Percentiles rank a stretch among this genome's conserved stretches.
phyloP scores from a whole-genome alignment of 30 jellyfish, hydroid and myxozoan genomes.

The Mastigias papua region DNA sequence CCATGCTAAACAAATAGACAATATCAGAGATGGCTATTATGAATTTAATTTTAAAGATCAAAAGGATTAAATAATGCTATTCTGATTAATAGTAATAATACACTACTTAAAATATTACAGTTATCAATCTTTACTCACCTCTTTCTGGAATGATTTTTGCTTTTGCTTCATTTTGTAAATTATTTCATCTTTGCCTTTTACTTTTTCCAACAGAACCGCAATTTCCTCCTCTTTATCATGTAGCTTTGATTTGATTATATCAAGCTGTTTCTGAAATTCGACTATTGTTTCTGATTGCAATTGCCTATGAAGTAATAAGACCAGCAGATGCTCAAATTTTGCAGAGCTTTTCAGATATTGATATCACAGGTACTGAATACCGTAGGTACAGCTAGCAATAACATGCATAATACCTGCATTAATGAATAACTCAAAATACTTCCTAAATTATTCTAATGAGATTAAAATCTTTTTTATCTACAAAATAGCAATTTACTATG shows the following conservation, averaged over 20 bases:
- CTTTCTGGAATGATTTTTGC: conserved; percentile 23
- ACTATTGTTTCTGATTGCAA: conserved; percentile 27
- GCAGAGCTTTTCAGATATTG: too few relatives aligned
- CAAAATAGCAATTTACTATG: too few relatives aligned
- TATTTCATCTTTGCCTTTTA: conserved; percentile 8
- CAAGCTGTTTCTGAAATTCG: conserved; percentile 36
- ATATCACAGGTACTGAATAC: too few relatives aligned
- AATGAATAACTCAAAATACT: too few relatives aligned
- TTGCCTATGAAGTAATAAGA: neutral
- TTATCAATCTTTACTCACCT: conserved; percentile 6
- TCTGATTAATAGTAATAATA: neutral
- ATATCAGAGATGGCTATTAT: neutral
- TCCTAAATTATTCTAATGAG: too few relatives aligned
- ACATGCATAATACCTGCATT: too few relatives aligned
- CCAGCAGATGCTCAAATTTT: too few relatives aligned
- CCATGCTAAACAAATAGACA: conserved; percentile 19
- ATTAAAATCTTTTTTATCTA: too few relatives aligned
- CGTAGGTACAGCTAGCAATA: too few relatives aligned
- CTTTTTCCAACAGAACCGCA: neutral
- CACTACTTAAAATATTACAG: neutral
- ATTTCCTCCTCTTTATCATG: conserved; percentile 16
- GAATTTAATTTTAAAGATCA: neutral
- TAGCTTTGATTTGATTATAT: neutral
- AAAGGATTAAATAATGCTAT: too few relatives aligned
- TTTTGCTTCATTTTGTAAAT: conserved; percentile 13